A percentile compares a stretch with the other conserved stretches of the same genome.
These are phyloP conservation scores for Panzeria rudis DNA, from an alignment of 2,888 invertebrate genomes.

Conservation along the genomic window DNA sequence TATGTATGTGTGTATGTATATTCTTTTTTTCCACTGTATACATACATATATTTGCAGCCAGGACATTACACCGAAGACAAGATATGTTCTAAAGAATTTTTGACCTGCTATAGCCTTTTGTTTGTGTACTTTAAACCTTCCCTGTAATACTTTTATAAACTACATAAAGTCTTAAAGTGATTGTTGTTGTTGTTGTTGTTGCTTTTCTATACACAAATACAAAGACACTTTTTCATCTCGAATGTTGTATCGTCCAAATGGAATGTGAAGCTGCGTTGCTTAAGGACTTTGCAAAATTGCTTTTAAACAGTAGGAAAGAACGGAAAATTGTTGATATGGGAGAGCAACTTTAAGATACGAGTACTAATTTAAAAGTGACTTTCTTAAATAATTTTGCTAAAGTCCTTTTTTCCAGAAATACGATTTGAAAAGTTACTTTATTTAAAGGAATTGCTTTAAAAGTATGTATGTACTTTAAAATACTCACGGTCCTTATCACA, in stretches of 20 bases:
- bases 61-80: slow-evolving; percentile 16
- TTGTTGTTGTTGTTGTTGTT: not conserved
- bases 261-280: not conserved
- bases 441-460: not conserved
- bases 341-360: not conserved
- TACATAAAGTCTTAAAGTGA: not conserved
- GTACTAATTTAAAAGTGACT: no score
- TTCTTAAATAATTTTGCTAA: slow-evolving; percentile 6
- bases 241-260: not conserved
- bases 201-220: not conserved
- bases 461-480: no score
- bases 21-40: no score
- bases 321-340: no score
- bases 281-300: not conserved
- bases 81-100: slow-evolving; percentile 5
- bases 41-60: not conserved
- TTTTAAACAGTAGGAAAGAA: not conserved
- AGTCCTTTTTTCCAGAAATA: not conserved
- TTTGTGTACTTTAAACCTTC: slow-evolving; percentile 15
- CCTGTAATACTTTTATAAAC: slow-evolving; percentile 19
- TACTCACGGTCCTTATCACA: no score
- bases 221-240: not conserved
- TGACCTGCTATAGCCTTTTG: slow-evolving; percentile 22
- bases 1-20: not conserved
- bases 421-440: not conserved